Base-by-base conservation (phyloP, 2,888 invertebrate species). In the Brenthis ino region DNA sequence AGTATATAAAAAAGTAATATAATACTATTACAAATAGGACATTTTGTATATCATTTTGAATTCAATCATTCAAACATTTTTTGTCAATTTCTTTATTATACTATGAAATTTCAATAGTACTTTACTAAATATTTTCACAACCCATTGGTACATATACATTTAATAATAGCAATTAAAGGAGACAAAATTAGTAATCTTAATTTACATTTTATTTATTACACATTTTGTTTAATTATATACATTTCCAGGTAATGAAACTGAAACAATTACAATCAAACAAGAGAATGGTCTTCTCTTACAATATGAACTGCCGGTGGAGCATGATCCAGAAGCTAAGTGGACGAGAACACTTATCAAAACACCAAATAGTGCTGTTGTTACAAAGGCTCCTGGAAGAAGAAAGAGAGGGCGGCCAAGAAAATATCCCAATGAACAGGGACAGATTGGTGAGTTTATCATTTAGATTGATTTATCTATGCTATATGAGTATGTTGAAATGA, bases 221-320 rank as follows among this genome's bases (percentile, higher is more conserved):
- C 20, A 20, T 20, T 11, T 20, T 20, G 5, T 20, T 4, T 28
- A 24, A 58, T 14, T 50, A 28, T 28, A 48, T 47, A 51, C 48
- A 43, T 50, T 78, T 77, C n/a, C 71, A 84, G 82, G 76, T 13
- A 80, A 79, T 61, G 92, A 91, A 71, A 91, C 91, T 24, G 93
- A 93, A 77, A 90, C 89, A 1, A 92, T 93, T 11, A 92, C 93
- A n/a, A 93, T 93, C 79, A 93, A 93, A 72, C 93, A 93, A 79
- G 93, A 93, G 74, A 93, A 93, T 83, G 93, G 93, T 0, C 76
- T 91, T 14, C 82, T 93, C 1, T 81, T 93, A 1, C 93, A 93
- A 75, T 93, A 93, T 79, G 93, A 93, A 75, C 75, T 93, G 70
- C 93, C 93, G 0, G 87, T 93, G 51, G 93, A 93, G 70, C 91